Conservation (phyloP, 2,797 vertebrate species). For the Syngnathus rostellatus region DNA sequence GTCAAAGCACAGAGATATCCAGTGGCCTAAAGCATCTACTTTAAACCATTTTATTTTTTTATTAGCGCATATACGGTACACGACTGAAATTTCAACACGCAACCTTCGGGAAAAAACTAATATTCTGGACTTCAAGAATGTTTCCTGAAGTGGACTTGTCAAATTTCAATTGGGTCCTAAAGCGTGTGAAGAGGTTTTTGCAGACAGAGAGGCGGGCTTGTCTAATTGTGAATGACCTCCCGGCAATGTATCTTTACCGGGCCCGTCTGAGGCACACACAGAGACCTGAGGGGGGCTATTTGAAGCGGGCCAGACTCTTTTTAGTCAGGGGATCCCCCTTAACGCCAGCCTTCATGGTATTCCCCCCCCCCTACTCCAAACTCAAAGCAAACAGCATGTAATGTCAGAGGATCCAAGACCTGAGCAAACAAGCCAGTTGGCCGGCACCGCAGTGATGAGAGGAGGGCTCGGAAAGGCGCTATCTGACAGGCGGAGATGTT, state of each 20-base stretch:
- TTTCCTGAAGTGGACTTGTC: neutral
- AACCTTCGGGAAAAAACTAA: neutral
- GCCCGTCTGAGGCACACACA: slow-evolving; percentile 42
- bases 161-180: neutral
- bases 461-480: slow-evolving; percentile 41
- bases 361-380: slow-evolving; percentile 13
- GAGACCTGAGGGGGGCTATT: slow-evolving; percentile 31
- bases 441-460: slow-evolving; percentile 42
- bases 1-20: slow-evolving; percentile 42
- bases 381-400: slow-evolving; percentile 38
- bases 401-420: slow-evolving; percentile 34
- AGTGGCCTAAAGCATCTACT: slow-evolving; percentile 12
- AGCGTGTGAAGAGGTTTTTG: neutral
- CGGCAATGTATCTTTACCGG: slow-evolving; percentile 28
- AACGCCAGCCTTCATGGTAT: slow-evolving; percentile 20
- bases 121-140: neutral
- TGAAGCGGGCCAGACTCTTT: slow-evolving; percentile 33
- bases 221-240: slow-evolving; percentile 33
- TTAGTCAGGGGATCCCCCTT: slow-evolving; percentile 35
- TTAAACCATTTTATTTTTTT: too few relatives aligned
- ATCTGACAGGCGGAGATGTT: slow-evolving; percentile 53
- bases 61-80: too few relatives aligned
- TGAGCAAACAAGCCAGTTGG: slow-evolving; percentile 41
- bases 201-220: slow-evolving; percentile 21
- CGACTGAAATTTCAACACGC: too few relatives aligned